phyloP scores from a whole-genome alignment of 2,797 vertebrate species.

The Darevskia mixta region DNA sequence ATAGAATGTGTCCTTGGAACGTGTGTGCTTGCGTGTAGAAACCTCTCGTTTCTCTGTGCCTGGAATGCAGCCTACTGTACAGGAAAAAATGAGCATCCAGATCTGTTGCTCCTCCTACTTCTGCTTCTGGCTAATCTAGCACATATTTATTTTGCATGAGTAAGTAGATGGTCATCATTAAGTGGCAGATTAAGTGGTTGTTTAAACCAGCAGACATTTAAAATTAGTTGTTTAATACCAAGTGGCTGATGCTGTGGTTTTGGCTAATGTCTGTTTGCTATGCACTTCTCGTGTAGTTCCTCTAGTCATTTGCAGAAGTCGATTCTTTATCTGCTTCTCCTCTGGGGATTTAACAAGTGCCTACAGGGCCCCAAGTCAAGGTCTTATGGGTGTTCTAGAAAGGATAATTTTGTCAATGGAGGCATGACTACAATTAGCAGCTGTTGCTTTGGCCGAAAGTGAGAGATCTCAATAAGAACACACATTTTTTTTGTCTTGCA shows the following conservation, averaged over 20 bases:
- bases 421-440: neutral
- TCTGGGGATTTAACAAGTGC: neutral
- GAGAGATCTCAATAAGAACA: neutral
- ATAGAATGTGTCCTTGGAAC: no score
- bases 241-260: neutral
- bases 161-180: no score
- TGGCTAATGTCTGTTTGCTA: neutral
- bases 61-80: no score
- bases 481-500: neutral
- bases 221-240: neutral
- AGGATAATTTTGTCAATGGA: neutral
- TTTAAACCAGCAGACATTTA: neutral
- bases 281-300: neutral
- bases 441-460: neutral
- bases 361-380: neutral
- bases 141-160: no score
- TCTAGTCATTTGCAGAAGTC: neutral
- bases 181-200: neutral
- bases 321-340: neutral
- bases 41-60: no score
- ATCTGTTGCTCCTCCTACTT: no score
- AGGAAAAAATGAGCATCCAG: no score
- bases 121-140: no score
- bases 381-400: neutral
- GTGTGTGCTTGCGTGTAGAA: no score